phyloP scores from a whole-genome alignment of 2,888 invertebrate genomes.

The Trichopria drosophilae region DNA sequence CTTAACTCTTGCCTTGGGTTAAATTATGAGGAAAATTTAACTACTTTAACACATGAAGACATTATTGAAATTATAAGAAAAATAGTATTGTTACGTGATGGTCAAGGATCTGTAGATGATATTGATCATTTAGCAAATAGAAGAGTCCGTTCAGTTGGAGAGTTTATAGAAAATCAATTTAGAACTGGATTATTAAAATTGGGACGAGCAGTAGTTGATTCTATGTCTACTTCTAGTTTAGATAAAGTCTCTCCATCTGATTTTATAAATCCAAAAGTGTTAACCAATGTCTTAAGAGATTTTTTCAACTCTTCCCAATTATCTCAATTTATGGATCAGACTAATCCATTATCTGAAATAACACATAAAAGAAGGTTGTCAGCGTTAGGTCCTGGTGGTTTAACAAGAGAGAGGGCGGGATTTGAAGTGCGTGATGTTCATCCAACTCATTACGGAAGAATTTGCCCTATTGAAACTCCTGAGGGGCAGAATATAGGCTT shows the following conservation, averaged over 20 bases:
- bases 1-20: conserved; percentile 11
- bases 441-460: conserved; percentile 17
- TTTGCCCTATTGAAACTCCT: conserved; percentile 19
- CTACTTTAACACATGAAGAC: conserved; percentile 12
- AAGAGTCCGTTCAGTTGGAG: conserved; percentile 16
- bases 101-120: conserved; percentile 13
- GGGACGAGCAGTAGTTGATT: conserved; percentile 8
- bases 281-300: conserved; percentile 10
- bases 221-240: conserved; percentile 2
- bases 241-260: conserved; percentile 11
- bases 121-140: conserved; percentile 13
- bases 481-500: conserved; percentile 21
- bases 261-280: conserved; percentile 13
- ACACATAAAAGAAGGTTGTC: conserved; percentile 21
- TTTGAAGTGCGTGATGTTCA: conserved; percentile 21
- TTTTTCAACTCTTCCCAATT: conserved; percentile 10
- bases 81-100: conserved; percentile 9
- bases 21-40: conserved; percentile 16
- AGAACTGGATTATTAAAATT: conserved; percentile 10
- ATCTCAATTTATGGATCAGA: conserved; percentile 25
- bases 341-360: conserved; percentile 20
- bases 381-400: conserved; percentile 15
- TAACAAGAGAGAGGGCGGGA: conserved; percentile 12
- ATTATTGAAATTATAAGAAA: conserved; percentile 15
- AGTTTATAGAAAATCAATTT: conserved; percentile 13